A percentile compares a stretch with the other conserved stretches of the same genome.
Evolutionary conservation across 2,888 invertebrate species (phyloP).

Genomic region (Adelphocoris suturalis): DNA sequence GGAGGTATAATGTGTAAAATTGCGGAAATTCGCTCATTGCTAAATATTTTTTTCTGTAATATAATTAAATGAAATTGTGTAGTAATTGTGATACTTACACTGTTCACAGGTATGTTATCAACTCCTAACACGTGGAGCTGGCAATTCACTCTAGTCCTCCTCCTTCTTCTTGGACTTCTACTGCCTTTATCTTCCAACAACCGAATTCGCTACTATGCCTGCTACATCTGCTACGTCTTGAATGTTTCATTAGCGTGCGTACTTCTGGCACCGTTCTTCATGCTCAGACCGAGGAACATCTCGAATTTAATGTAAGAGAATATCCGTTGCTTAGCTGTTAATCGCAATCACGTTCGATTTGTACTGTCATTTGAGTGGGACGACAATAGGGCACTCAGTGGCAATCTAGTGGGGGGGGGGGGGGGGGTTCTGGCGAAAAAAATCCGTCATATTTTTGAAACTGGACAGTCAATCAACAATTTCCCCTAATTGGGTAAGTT

Average conservation of each 20-base stretch:
- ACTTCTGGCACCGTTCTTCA: conserved; percentile 76
- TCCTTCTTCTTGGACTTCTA: conserved; percentile 71
- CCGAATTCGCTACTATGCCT: conserved; percentile 76
- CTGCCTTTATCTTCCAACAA: conserved; percentile 75
- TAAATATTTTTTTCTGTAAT: too few relatives aligned
- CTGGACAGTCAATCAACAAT: too few relatives aligned
- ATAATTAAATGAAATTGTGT: too few relatives aligned
- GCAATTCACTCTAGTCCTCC: conserved; percentile 70
- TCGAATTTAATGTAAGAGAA: conserved; percentile 78
- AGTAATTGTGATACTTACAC: background rate
- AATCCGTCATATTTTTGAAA: too few relatives aligned
- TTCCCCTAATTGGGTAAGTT: too few relatives aligned
- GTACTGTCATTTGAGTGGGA: too few relatives aligned
- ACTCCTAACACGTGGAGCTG: conserved; percentile 65
- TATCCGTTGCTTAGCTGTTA: background rate
- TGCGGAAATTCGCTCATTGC: too few relatives aligned
- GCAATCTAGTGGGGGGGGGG: too few relatives aligned
- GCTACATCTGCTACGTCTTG: conserved; percentile 76
- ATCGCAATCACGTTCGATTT: too few relatives aligned
- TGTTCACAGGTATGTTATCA: conserved; percentile 71
- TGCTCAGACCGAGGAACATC: conserved; percentile 77
- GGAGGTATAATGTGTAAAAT: too few relatives aligned
- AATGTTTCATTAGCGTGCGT: conserved; percentile 73
- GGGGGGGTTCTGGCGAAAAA: too few relatives aligned
- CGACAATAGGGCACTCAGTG: too few relatives aligned